A percentile compares a stretch with the other conserved stretches of the same genome.
These are phyloP conservation scores for Beaufortia kweichowensis DNA, from an alignment of 2,113 vertebrate species.

Conservation along the genomic window DNA sequence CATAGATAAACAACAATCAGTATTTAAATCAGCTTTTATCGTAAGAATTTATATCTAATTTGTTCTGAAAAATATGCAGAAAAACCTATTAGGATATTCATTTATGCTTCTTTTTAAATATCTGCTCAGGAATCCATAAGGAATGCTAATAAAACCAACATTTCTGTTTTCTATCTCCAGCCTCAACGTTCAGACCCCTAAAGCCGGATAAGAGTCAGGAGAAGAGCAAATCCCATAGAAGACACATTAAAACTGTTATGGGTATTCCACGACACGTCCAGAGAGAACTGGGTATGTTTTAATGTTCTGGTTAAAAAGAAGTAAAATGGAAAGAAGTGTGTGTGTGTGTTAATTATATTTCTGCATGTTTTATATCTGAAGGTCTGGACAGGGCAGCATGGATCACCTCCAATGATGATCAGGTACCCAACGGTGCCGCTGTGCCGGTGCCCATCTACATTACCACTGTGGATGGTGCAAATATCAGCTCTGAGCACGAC, in stretches of 20 bases:
- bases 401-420: conserved; percentile 51
- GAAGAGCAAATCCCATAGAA: conserved; percentile 70
- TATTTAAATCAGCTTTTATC: neutral
- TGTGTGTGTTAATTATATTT: neutral
- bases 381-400: conserved; percentile 71
- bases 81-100: no score
- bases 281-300: conserved; percentile 84
- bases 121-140: no score
- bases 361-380: conserved; percentile 41
- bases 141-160: no score
- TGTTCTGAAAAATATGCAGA: no score
- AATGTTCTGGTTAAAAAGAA: no score
- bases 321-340: no score
- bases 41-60: neutral
- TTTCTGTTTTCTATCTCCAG: conserved; percentile 53
- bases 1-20: neutral
- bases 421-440: conserved; percentile 70
- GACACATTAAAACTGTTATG: conserved; percentile 77
- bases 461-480: conserved; percentile 46
- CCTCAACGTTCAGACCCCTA: conserved; percentile 75
- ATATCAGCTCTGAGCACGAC: conserved; percentile 1
- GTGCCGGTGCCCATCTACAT: conserved; percentile 77
- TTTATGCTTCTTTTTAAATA: no score
- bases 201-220: conserved; percentile 68
- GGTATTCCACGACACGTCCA: conserved; percentile 90